Conservation (phyloP, 2,888 invertebrate genomes). For the Dasysyrphus albostriatus region DNA sequence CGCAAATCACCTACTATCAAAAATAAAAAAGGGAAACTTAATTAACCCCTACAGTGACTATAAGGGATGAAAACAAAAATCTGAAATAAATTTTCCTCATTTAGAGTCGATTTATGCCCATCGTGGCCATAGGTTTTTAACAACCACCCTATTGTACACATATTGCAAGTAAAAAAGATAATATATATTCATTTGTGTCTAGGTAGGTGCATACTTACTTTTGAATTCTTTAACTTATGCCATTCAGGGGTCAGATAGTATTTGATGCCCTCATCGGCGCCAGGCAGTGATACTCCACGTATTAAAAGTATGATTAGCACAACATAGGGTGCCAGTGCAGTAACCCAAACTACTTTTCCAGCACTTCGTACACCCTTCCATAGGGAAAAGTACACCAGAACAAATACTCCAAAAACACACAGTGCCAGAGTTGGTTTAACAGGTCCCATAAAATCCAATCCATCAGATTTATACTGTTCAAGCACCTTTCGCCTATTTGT, state of each 20-base stretch:
- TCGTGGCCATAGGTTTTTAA: no score
- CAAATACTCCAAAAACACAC: slow-evolving; percentile 95
- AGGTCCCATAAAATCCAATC: slow-evolving; percentile 93
- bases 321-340: slow-evolving; percentile 95
- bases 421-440: slow-evolving; percentile 95
- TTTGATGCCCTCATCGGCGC: slow-evolving; percentile 92
- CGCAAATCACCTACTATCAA: no score
- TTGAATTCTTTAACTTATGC: slow-evolving; percentile 91
- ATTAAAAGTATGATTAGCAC: slow-evolving; percentile 93
- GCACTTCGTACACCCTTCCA: slow-evolving; percentile 98
- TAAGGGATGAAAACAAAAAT: no score
- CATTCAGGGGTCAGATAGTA: slow-evolving; percentile 96
- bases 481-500: slow-evolving; percentile 91
- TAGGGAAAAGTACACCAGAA: slow-evolving; percentile 96
- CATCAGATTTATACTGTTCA: slow-evolving; percentile 92
- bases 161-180: no score
- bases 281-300: slow-evolving; percentile 93
- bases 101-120: no score
- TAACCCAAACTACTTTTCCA: slow-evolving; percentile 98
- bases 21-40: no score
- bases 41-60: no score
- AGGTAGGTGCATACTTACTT: slow-evolving; percentile 84
- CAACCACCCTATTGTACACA: no score
- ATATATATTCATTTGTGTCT: no score
- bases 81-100: no score